Evolutionary conservation across 37 sponge, comb jelly and placozoan genomes (phyloP), one percentile per base, ranked within the genome.

Genomic region (Amphimedon queenslandica): DNA sequence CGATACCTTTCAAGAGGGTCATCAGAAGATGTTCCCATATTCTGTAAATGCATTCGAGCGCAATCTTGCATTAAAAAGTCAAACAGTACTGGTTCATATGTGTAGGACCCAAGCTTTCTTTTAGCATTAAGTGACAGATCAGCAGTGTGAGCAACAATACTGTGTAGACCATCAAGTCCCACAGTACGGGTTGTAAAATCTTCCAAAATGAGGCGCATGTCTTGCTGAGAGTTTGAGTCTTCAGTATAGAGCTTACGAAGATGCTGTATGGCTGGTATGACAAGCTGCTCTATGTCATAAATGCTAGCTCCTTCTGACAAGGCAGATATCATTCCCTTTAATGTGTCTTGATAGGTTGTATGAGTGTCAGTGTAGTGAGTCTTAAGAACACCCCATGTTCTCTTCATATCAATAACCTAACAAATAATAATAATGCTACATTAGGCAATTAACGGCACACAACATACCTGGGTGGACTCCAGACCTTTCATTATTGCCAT

Each of bases 401-500:
- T 66, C 32, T 42, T 55, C 80, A 90, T 60, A 31, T 40, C 77
- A 0, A 57, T 37, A 0, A 89, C 42, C 90, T 89, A 64, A 3
- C 41, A 25, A 13, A n/a, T 18, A 74, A 74, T 64, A 64, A 75
- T 64, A 28, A 40, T 39, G 27, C 2, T 21, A 8, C 27, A 47
- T 34, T 4, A 70, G 4, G 25, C 29, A 40, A 27, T 4, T 20
- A 39, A 28, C 1, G n/a, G 40, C 2, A 4, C 2, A 70, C 4
- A 10, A 4, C 75, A 64, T 53, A 81, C 90, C 85, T 84, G 90
- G 31, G 81, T 73, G 21, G 75, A 65, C 30, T 39, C 33, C 0
- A 90, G 63, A 24, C 90, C 90, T n/a, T 77, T 70, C 77, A 90
- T 84, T 35, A 84, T 27, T 27, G 86, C 80, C 39, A 90, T 81